Evolutionary conservation across 1,140 invertebrate species (phyloP).

Genomic region (Drosophila kurseongensis): DNA sequence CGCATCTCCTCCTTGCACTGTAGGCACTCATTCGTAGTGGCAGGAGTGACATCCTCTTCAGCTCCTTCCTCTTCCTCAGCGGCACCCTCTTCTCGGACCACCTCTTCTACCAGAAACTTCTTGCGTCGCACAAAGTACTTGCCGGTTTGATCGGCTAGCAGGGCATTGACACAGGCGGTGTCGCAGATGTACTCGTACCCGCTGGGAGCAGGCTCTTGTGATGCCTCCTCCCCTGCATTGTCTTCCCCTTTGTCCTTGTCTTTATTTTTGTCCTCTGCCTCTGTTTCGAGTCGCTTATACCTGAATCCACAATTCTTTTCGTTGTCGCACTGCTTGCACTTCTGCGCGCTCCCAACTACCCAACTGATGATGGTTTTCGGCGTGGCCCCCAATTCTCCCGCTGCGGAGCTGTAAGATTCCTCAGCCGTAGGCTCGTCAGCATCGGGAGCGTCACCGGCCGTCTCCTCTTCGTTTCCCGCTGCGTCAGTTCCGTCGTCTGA

Average conservation of each 20-base stretch:
- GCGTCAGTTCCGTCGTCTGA: slow-evolving; percentile 17
- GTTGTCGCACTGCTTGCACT: slow-evolving; percentile 67
- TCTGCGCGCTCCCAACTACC: slow-evolving; percentile 67
- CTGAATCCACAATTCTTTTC: slow-evolving; percentile 75
- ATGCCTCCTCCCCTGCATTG: slow-evolving; percentile 10
- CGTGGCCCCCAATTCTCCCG: slow-evolving; percentile 43
- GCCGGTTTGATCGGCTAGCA: slow-evolving; percentile 72
- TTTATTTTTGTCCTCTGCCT: slow-evolving; percentile 19
- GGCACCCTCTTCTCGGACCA: slow-evolving; percentile 27
- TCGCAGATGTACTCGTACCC: slow-evolving; percentile 81
- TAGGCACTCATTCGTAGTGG: slow-evolving; percentile 49
- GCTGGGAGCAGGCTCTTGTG: slow-evolving; percentile 1
- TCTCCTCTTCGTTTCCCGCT: slow-evolving; percentile 49
- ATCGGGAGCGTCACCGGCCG: slow-evolving; percentile 56
- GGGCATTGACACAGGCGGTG: slow-evolving; percentile 82
- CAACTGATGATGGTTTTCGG: slow-evolving; percentile 74
- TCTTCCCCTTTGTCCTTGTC: slow-evolving; percentile 11
- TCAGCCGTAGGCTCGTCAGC: slow-evolving; percentile 65
- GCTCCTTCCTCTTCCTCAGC: slow-evolving; percentile 16
- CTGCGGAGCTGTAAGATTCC: slow-evolving; percentile 36
- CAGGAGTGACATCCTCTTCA: slow-evolving; percentile 8
- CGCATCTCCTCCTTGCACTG: slow-evolving; percentile 84
- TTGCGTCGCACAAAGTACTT: slow-evolving; percentile 84
- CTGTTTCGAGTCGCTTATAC: slow-evolving; percentile 51
- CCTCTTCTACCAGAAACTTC: slow-evolving; percentile 79